phyloP scores from a whole-genome alignment of 2,113 vertebrate genomes.

The Chitala chitala region DNA sequence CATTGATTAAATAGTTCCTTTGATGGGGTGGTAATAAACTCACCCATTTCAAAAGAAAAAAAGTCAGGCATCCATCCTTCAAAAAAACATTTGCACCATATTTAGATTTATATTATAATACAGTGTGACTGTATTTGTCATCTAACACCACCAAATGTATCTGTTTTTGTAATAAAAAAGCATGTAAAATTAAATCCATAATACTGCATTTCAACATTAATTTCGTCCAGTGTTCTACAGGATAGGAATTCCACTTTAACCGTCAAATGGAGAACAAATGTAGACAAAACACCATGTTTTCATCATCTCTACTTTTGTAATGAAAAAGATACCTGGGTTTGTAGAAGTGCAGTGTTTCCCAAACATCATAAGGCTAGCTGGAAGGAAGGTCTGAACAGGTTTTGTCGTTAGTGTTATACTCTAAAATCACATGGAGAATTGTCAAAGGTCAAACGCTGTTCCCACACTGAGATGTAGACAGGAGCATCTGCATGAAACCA shows the following conservation, averaged over 20 bases:
- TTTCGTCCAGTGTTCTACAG: neutral
- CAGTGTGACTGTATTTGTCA: neutral
- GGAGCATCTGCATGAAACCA: neutral
- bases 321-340: neutral
- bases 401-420: neutral
- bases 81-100: neutral
- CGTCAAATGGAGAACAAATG: neutral
- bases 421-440: neutral
- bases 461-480: conserved; percentile 3
- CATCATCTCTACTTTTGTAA: neutral
- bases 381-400: neutral
- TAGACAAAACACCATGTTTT: neutral
- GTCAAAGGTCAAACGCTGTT: neutral
- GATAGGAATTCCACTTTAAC: conserved; percentile 4
- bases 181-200: conserved; percentile 13
- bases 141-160: neutral
- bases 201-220: conserved; percentile 24
- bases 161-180: neutral
- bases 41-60: neutral
- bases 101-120: conserved; percentile 14
- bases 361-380: neutral
- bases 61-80: neutral
- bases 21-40: neutral
- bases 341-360: neutral
- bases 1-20: conserved; percentile 5